These are phyloP conservation scores for Centropyge bicolor DNA, from an alignment of 2,797 vertebrate species.

Conservation along the genomic window DNA sequence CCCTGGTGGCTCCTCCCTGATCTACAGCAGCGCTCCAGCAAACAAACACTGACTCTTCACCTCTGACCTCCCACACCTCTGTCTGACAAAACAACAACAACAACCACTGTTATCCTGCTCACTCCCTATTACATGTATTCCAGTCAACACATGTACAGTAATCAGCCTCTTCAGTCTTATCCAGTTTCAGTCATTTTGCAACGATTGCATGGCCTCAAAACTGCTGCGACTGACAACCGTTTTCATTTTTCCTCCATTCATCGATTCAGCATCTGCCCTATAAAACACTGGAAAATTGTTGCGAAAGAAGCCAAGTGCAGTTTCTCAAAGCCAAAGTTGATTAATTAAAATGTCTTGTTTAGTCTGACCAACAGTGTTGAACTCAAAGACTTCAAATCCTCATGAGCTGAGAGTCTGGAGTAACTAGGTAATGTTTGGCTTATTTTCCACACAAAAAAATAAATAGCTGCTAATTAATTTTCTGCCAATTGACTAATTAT, in stretches of 20 bases:
- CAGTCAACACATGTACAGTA: background rate
- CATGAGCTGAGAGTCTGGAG: background rate
- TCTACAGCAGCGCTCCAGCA: constrained; percentile 55
- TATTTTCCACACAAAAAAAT: too few species aligned
- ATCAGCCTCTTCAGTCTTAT: background rate
- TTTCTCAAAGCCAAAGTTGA: background rate
- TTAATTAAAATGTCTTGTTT: background rate
- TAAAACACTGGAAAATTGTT: background rate
- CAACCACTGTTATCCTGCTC: constrained; percentile 26
- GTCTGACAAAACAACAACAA: constrained; percentile 53
- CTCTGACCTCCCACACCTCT: constrained; percentile 67
- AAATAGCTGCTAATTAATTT: background rate
- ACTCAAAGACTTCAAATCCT: background rate
- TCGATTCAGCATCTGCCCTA: background rate
- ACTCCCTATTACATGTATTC: constrained; percentile 15
- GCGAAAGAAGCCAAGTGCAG: background rate
- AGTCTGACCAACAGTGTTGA: background rate
- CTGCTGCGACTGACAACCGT: too few species aligned
- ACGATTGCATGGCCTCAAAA: background rate
- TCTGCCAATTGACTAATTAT: too few species aligned
- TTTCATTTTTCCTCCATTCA: background rate
- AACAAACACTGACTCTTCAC: constrained; percentile 69
- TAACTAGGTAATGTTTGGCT: too few species aligned
- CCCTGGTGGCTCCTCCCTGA: constrained; percentile 67
- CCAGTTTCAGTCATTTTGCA: background rate